Conservation (phyloP, 1,140 invertebrate species). For the honey bee (Apis mellifera) region Amel_HAv3.1 CM009943.2:6583501-6584000, state of each 20-base stretch:
- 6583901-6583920: conserved; percentile 16
- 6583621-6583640: too few species aligned
- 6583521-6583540: not conserved
- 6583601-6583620: not conserved
- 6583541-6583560: not conserved
- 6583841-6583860: conserved; percentile 66
- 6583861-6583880: conserved; percentile 76
- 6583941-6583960: conserved; percentile 16
- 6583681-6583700: conserved; percentile 54
- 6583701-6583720: conserved; percentile 43
- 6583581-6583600: not conserved
- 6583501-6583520: not conserved
- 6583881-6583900: conserved; percentile 41
- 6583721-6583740: conserved; percentile 68
- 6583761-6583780: conserved; percentile 74
- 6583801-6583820: conserved; percentile 64
- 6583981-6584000: not conserved
- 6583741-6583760: conserved; percentile 54
- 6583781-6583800: conserved; percentile 67
- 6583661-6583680: conserved; percentile 21
- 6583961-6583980: not conserved
- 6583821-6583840: conserved; percentile 71
- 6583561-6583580: not conserved
- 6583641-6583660: not conserved
- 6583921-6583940: conserved; percentile 59